These are phyloP conservation scores for Anaspis maculata DNA, from an alignment of 2,888 invertebrate genomes.

Conservation along the genomic window DNA sequence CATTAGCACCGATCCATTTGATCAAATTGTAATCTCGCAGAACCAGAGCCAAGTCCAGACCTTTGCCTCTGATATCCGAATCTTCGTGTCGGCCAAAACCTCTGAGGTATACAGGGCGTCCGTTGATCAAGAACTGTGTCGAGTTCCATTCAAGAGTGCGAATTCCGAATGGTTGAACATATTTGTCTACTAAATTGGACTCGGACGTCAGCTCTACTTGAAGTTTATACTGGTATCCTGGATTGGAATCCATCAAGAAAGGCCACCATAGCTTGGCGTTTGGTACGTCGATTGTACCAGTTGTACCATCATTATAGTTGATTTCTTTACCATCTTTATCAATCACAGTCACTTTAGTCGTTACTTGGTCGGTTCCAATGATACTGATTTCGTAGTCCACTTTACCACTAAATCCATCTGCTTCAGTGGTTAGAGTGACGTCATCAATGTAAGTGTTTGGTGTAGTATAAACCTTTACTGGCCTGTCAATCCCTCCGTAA, in stretches of 20 bases:
- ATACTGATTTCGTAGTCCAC: conserved; percentile 38
- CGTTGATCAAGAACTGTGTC: conserved; percentile 69
- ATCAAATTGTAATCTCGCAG: conserved; percentile 89
- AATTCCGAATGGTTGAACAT: conserved; percentile 78
- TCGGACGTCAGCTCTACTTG: too few relatives aligned
- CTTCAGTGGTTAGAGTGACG: conserved; percentile 66
- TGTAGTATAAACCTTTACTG: conserved; percentile 82
- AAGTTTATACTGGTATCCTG: conserved; percentile 78
- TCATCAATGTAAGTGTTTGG: conserved; percentile 76
- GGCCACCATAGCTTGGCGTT: conserved; percentile 88
- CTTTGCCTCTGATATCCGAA: conserved; percentile 86
- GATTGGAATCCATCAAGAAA: conserved; percentile 68
- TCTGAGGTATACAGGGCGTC: conserved; percentile 75
- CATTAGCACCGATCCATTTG: conserved; percentile 92
- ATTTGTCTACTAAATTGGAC: conserved; percentile 63
- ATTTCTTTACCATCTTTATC: conserved; percentile 49
- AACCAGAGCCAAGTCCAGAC: conserved; percentile 78
- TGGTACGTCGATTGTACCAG: conserved; percentile 53
- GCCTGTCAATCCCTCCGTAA: conserved; percentile 93
- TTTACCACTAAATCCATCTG: conserved; percentile 43
- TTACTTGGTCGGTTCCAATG: conserved; percentile 8
- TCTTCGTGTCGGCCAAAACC: conserved; percentile 96
- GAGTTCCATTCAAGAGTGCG: conserved; percentile 73
- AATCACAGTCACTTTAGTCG: conserved; percentile 22
- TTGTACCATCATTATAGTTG: conserved; percentile 38